A percentile compares a stretch with the other conserved stretches of the same genome.
Evolutionary conservation across 92 coral and sea anemone species (phyloP).

Genomic region (Paramuricea clavata): DNA sequence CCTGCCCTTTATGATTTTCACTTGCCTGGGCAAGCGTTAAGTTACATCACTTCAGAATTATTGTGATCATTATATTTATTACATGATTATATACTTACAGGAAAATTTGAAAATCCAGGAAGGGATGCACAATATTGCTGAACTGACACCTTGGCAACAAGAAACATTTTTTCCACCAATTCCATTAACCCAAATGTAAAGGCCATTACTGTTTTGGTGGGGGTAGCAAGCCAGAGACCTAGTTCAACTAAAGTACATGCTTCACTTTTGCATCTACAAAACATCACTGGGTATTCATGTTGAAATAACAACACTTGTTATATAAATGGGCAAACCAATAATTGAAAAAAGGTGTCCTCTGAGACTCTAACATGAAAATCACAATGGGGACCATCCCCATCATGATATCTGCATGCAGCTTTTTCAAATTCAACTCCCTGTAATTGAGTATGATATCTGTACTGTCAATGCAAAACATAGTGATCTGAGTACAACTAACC

Average conservation of each 20-base stretch:
- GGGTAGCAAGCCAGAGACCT: slow-evolving; percentile 28
- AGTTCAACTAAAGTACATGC: slow-evolving; percentile 21
- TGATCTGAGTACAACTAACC: too few relatives aligned
- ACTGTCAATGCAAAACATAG: neutral
- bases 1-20: too few relatives aligned
- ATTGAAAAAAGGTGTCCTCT: too few relatives aligned
- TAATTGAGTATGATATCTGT: neutral
- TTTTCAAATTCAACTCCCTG: too few relatives aligned
- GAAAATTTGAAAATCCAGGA: slow-evolving; percentile 14
- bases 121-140: slow-evolving; percentile 26
- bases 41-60: too few relatives aligned
- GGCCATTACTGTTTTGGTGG: slow-evolving; percentile 4
- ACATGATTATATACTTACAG: neutral
- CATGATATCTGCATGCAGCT: too few relatives aligned
- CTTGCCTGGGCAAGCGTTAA: too few relatives aligned
- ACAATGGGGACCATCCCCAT: too few relatives aligned
- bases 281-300: slow-evolving; percentile 18
- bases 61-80: neutral
- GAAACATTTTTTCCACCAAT: slow-evolving; percentile 4
- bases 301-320: too few relatives aligned
- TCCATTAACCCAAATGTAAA: slow-evolving; percentile 11
- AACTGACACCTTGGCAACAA: slow-evolving; percentile 27
- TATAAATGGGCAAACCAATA: too few relatives aligned
- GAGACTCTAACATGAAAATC: too few relatives aligned
- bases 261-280: slow-evolving; percentile 36